Evolutionary conservation across 2,888 invertebrate genomes (phyloP).

Genomic region (Ophioninae sp.): DNA sequence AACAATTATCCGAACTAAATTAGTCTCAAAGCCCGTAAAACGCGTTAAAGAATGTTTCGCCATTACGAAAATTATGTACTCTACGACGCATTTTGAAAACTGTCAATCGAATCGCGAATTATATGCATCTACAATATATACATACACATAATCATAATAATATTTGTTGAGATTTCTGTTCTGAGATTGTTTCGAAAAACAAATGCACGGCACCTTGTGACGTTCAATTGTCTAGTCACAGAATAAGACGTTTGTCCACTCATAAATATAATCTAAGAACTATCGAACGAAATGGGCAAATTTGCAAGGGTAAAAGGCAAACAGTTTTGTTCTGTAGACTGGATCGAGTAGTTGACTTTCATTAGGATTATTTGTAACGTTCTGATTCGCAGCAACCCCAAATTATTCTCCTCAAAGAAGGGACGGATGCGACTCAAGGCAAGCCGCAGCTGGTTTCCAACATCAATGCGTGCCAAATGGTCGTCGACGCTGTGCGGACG

Average conservation of each 20-base stretch:
- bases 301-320: slow-evolving; percentile 65
- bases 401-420: slow-evolving; percentile 98
- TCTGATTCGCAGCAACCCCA: slow-evolving; percentile 93
- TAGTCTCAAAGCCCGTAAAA: neutral
- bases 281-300: slow-evolving; percentile 65
- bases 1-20: slow-evolving; percentile 33
- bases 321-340: neutral
- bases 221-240: slow-evolving; percentile 55
- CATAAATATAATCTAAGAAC: neutral
- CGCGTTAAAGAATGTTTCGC: neutral
- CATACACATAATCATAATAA: neutral
- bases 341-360: neutral
- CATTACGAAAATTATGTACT: slow-evolving; percentile 1
- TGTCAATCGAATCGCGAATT: neutral
- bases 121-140: slow-evolving; percentile 4
- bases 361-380: neutral
- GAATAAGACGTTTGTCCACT: slow-evolving; percentile 6
- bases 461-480: slow-evolving; percentile 97
- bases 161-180: slow-evolving; percentile 3
- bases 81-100: slow-evolving; percentile 4
- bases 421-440: slow-evolving; percentile 97
- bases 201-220: slow-evolving; percentile 17
- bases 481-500: slow-evolving; percentile 98
- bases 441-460: slow-evolving; percentile 97
- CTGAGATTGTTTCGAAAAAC: slow-evolving; percentile 44